Evolutionary conservation across 2,888 invertebrate species (phyloP), one percentile per base, ranked within the genome.

Genomic region (Erannis defoliaria): DNA sequence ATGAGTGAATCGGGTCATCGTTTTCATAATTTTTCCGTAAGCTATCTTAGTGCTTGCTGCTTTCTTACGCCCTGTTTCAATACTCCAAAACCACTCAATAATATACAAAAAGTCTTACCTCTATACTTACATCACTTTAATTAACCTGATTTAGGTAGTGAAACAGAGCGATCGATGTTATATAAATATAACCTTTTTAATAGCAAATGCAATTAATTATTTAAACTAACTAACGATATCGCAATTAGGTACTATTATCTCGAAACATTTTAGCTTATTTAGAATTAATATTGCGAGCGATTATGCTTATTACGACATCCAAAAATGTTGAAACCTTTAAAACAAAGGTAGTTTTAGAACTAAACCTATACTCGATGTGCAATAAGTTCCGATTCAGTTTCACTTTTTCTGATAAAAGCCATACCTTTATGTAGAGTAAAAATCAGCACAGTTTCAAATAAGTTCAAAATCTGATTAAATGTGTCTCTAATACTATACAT

Each of bases 31-130:
- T 19, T 29, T 19, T 42, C 10, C 12, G 21, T 42, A 12, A 6
- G 21, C 40, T 26, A 45, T 14, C 8, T 45, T 26, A 19, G 9
- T 9, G 16, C 29, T 16, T 3, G 8, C 9, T 29, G 6, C 14
- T 19, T 2, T 29, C 26, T n/a, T 19, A 23, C 38, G 26, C n/a
- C 42, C 56, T 56, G 55, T 59, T 62, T 49, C 59, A 51, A 35
- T 59, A 64, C 48, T 48, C 42, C 42, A 46, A 40, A 38, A 16
- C 19, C 14, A 37, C 31, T 37, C 19, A 42, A 56, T 26, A 46
- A 33, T 51, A 53, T 56, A 62, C 55, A 62, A 57, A 62, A 51
- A 33, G 46, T 53, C 37, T 57, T 54, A 62, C 4, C 35, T 35
- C 51, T 42, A 55, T n/a, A 6, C 29, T 29, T 55, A 61, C 49